Conservation (phyloP, 2,888 invertebrate genomes). For the Iselma pallidipennis region DNA sequence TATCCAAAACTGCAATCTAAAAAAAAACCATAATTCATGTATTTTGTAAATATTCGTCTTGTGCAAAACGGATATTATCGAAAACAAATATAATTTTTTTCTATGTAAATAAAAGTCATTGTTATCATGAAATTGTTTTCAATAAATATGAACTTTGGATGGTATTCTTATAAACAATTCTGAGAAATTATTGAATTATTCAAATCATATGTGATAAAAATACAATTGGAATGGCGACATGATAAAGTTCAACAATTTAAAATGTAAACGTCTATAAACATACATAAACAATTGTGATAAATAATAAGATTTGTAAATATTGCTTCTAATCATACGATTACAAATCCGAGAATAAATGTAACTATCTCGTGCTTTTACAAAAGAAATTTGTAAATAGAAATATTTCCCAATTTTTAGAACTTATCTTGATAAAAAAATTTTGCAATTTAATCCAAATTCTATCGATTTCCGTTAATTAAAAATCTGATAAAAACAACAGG, state of each 20-base stretch:
- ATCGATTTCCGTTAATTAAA: background rate
- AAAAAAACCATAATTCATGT: no score
- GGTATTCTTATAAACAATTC: background rate
- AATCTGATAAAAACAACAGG: no score
- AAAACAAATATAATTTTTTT: conserved; percentile 1
- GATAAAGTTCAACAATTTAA: background rate
- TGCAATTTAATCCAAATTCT: background rate
- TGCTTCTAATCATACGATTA: background rate
- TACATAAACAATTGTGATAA: no score
- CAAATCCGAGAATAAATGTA: background rate
- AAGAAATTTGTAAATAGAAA: background rate
- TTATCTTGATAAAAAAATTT: background rate
- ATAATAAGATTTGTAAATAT: no score
- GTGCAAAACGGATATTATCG: no score
- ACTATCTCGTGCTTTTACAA: background rate
- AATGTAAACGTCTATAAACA: no score
- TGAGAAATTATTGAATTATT: background rate
- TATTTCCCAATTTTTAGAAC: background rate
- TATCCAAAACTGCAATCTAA: conserved; percentile 91
- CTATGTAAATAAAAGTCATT: conserved; percentile 5
- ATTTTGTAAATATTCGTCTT: no score
- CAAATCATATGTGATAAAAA: background rate
- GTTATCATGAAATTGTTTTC: background rate
- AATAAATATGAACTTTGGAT: background rate
- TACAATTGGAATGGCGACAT: background rate